Base-by-base conservation (phyloP, 2,888 invertebrate species). In the Cheilosia vernalis region DNA sequence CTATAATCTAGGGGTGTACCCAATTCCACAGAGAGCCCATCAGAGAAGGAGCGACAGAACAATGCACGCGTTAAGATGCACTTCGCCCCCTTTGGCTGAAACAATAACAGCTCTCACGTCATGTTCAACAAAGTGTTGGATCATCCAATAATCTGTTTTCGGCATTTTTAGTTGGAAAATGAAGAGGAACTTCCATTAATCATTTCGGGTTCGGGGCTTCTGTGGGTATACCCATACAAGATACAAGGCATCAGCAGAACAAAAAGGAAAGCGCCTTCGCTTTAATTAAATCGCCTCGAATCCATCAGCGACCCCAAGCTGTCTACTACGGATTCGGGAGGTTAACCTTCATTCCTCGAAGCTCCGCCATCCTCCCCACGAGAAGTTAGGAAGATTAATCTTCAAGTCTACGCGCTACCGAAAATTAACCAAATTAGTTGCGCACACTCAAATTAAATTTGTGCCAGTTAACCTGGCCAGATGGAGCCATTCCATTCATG, bases 371-470 rank as follows among this genome's bases (percentile, higher is more conserved):
- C 63, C 47, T 56, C 58, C 56, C 79, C 67, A 40, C 67, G 37
- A 9, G 51, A 17, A 19, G 33, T 4, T 33, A 21, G 15, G 37
- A 44, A 72, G 60, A 85, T 80, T 85, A 80, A 85, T 80, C 42
- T 80, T 72, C 49, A 24, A 70, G 61, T 56, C 76, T 81, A 81
- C 76, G 60, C 89, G 90, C 91, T 91, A 90, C 90, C 87, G 91
- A 91, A 91, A 90, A 91, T 91, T 91, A 90, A 88, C 88, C 33
- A 64, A 84, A 84, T 87, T 79, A 84, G 79, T 77, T 84, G 77
- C 85, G 85, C 81, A 56, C 58, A 67, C 51, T 79, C 79, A 74
- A 79, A 84, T 79, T 56, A 69, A 83, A 79, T 83, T 83, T 51
- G 66, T 49, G 67, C 73, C 73, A 79, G 67, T 73, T 76, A 78